phyloP scores from a whole-genome alignment of 2,113 vertebrate species.

The Daphoenositta chrysoptera region DNA sequence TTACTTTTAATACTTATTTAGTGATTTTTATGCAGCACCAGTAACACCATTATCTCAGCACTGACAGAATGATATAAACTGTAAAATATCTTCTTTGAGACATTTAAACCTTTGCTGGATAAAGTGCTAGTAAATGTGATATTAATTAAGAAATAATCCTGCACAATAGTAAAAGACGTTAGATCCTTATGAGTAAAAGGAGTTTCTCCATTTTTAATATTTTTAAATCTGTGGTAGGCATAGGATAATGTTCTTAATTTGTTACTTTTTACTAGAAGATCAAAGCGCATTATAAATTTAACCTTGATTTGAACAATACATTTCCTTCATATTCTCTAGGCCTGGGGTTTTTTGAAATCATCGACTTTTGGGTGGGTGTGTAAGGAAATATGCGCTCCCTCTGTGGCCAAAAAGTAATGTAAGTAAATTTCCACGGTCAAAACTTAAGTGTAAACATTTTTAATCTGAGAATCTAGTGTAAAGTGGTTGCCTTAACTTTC shows the following conservation, averaged over 20 bases:
- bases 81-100: constrained; percentile 28
- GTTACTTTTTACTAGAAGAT: constrained; percentile 36
- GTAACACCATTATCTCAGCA: constrained; percentile 36
- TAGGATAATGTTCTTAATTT: constrained; percentile 52
- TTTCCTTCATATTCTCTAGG: not conserved
- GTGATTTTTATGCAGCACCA: not conserved
- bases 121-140: constrained; percentile 16
- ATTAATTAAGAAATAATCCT: constrained; percentile 49
- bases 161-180: not conserved
- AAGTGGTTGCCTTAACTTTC: not conserved
- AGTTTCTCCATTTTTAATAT: not conserved
- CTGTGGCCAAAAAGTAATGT: not conserved
- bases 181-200: not conserved
- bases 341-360: not conserved
- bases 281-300: constrained; percentile 52
- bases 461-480: not conserved
- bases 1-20: constrained; percentile 11
- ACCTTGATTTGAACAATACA: constrained; percentile 23
- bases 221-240: constrained; percentile 42
- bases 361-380: not conserved
- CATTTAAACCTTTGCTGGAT: constrained; percentile 44
- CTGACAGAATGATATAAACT: not conserved
- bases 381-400: not conserved
- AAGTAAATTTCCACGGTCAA: not conserved
- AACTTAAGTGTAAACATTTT: not conserved